These are phyloP conservation scores for Tenthredo notha DNA, from an alignment of 2,888 invertebrate genomes.

Conservation along the genomic window DNA sequence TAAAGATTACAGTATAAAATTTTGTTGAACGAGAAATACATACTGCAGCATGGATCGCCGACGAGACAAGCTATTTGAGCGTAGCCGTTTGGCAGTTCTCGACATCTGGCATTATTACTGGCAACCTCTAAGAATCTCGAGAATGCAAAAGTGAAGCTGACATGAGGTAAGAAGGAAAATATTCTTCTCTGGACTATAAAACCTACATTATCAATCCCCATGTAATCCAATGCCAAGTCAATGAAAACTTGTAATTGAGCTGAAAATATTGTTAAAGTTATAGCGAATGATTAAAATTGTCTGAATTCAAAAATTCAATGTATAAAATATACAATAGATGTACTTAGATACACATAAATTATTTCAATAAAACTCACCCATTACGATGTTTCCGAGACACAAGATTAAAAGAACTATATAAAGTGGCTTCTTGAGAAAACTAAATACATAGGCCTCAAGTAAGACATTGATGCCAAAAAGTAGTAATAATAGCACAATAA, in stretches of 20 bases:
- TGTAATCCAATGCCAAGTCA: conserved; percentile 29
- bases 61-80: conserved; percentile 63
- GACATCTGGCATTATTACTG: conserved; percentile 70
- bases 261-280: background rate
- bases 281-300: background rate
- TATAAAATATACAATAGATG: background rate
- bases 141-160: conserved; percentile 74
- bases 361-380: conserved; percentile 65
- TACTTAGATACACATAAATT: background rate
- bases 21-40: background rate
- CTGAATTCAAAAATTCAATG: background rate
- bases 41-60: conserved; percentile 70
- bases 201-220: background rate
- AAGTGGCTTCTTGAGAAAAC: conserved; percentile 70
- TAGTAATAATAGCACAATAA: conserved; percentile 85
- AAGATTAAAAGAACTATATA: conserved; percentile 67
- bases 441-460: conserved; percentile 70
- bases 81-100: conserved; percentile 68
- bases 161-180: conserved; percentile 71
- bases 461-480: conserved; percentile 84
- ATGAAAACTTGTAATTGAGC: conserved; percentile 40
- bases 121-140: conserved; percentile 68
- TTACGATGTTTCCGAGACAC: conserved; percentile 66
- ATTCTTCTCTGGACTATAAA: conserved; percentile 46
- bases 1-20: background rate